These are phyloP conservation scores for Acronicta aceris DNA, from an alignment of 2,888 invertebrate genomes.

Conservation along the genomic window DNA sequence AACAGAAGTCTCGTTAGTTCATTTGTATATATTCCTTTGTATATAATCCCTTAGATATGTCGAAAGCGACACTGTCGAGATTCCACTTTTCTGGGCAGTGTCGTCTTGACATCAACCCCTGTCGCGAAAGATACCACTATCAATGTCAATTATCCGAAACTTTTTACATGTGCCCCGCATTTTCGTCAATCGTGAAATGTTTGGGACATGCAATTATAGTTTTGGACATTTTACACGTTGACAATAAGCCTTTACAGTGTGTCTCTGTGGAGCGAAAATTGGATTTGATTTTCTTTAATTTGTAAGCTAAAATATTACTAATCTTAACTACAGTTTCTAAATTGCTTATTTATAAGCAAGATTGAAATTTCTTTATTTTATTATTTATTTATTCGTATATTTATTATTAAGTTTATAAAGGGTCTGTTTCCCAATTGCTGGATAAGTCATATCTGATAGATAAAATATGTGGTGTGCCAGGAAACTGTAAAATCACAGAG, in stretches of 20 bases:
- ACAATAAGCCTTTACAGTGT: slow-evolving; percentile 21
- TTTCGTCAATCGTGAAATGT: background rate
- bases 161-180: background rate
- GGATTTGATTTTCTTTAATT: slow-evolving; percentile 29
- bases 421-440: too few species aligned
- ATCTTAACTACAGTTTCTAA: background rate
- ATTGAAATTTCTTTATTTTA: background rate
- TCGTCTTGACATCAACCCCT: too few species aligned
- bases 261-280: slow-evolving; percentile 22
- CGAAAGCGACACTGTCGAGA: slow-evolving; percentile 20
- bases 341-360: background rate
- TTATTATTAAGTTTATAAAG: too few species aligned
- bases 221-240: slow-evolving; percentile 2
- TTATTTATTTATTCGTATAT: too few species aligned
- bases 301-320: too few species aligned
- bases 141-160: slow-evolving; percentile 5
- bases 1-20: background rate
- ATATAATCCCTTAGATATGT: slow-evolving; percentile 15
- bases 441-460: too few species aligned
- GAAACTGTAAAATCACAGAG: too few species aligned
- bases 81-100: slow-evolving; percentile 23
- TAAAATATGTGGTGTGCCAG: too few species aligned
- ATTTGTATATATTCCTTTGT: slow-evolving; percentile 26
- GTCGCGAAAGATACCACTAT: slow-evolving; percentile 2
- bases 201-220: background rate